Base-by-base conservation (phyloP, 2,888 invertebrate genomes). In the Papilio elwesi region DNA sequence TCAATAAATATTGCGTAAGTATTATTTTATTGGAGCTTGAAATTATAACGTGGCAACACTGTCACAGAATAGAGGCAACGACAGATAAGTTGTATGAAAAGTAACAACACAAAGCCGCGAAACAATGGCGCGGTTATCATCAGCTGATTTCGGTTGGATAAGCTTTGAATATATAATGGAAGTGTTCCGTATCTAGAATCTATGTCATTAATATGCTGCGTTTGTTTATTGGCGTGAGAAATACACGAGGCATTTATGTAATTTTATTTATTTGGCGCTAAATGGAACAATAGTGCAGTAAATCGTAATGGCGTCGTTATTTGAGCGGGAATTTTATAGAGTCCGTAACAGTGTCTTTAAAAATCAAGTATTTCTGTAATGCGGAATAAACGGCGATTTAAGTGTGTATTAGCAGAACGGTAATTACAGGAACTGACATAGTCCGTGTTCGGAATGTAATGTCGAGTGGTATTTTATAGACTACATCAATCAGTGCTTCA, bases 181-280 rank as follows among this genome's bases (percentile, higher is more conserved):
- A 57, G 52, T 38, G 36, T 65, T 52, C 53, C 15, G 63, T 69
- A 65, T 72, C 48, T 72, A 55, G 15, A 63, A 68, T 73, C 73
- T 73, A 16, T 68, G 73, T 13, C 64, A 72, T 59, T 57, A 68
- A 67, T 62, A 69, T 7, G 51, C 51, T 51, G 55, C 65, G 43
- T 65, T 69, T 69, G 69, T 73, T 65, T 73, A 69, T 73, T 69
- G 65, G 69, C 73, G 73, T 69, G 73, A 69, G 73, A 69, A 73
- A 51, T 69, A 49, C 16, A 36, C 16, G 59, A n/a, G 49, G 47
- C 0, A 49, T 73, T 73, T 64, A 69, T 68, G 64, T 73, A 69
- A 69, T 69, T 43, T 66, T 63, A 52, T 62, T 62, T 66, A 57
- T 71, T 57, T 67, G 36, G 38, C 9, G 57, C 26, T 15, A 57